These are phyloP conservation scores for Poicephalus gulielmi DNA, from an alignment of 2,113 vertebrate species.

Conservation along the genomic window DNA sequence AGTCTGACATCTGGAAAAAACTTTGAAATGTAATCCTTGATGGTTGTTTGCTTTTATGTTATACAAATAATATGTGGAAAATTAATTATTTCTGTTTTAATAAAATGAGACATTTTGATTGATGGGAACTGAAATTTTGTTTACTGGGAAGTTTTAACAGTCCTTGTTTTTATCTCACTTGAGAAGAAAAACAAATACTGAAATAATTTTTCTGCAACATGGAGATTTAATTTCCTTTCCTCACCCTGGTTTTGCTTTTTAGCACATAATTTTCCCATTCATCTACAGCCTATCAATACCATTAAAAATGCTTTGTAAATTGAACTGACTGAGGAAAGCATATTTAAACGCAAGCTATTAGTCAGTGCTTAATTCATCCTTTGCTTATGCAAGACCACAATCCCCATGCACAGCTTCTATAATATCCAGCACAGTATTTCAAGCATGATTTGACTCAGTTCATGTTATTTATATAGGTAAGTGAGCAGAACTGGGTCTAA, in stretches of 20 bases:
- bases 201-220: neutral
- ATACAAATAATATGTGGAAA: neutral
- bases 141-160: neutral
- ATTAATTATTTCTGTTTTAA: slow-evolving; percentile 6
- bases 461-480: neutral
- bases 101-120: neutral
- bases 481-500: neutral
- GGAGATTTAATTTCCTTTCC: slow-evolving; percentile 20
- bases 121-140: neutral
- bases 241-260: slow-evolving; percentile 9
- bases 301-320: slow-evolving; percentile 12
- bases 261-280: neutral
- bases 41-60: neutral
- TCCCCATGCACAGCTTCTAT: neutral
- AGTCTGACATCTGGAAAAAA: neutral
- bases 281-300: neutral
- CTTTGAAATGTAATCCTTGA: neutral
- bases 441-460: neutral
- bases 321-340: neutral
- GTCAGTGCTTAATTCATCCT: neutral
- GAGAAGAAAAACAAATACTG: neutral
- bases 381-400: neutral
- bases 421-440: neutral
- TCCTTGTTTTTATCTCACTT: slow-evolving; percentile 1
- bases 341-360: neutral